Conservation (phyloP, 2,797 vertebrate species). For the Onychomys arenicola region DNA sequence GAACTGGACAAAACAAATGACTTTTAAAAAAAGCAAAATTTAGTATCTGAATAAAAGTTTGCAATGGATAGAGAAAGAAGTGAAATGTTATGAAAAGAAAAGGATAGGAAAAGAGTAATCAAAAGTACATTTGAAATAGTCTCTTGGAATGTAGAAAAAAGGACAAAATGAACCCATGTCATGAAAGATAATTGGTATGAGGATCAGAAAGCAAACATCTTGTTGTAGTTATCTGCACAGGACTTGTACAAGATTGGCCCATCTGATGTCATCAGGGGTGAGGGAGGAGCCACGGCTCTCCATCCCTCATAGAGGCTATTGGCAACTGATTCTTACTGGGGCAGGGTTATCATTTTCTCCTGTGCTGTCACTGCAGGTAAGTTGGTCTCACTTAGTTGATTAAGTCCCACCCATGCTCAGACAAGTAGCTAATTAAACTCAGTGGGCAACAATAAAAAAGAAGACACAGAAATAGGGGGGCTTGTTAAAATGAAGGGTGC, state of each 20-base stretch:
- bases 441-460: no score
- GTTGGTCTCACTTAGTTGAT: not conserved
- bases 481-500: not conserved
- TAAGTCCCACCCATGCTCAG: not conserved
- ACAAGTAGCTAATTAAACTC: not conserved
- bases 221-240: not conserved
- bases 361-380: no score
- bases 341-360: not conserved
- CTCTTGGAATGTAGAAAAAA: conserved; percentile 27
- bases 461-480: not conserved
- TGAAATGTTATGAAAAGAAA: not conserved
- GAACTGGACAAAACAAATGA: not conserved
- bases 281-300: not conserved
- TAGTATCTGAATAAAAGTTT: conserved; percentile 17
- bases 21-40: not conserved
- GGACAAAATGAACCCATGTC: not conserved
- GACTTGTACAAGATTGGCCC: not conserved
- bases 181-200: not conserved
- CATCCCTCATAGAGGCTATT: not conserved
- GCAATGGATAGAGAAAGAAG: not conserved
- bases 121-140: conserved; percentile 18
- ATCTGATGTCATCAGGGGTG: not conserved
- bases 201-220: not conserved
- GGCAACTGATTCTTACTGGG: not conserved
- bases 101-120: not conserved